These are phyloP conservation scores for Nerophis ophidion DNA, from an alignment of 2,113 vertebrate species.

Conservation along the genomic window DNA sequence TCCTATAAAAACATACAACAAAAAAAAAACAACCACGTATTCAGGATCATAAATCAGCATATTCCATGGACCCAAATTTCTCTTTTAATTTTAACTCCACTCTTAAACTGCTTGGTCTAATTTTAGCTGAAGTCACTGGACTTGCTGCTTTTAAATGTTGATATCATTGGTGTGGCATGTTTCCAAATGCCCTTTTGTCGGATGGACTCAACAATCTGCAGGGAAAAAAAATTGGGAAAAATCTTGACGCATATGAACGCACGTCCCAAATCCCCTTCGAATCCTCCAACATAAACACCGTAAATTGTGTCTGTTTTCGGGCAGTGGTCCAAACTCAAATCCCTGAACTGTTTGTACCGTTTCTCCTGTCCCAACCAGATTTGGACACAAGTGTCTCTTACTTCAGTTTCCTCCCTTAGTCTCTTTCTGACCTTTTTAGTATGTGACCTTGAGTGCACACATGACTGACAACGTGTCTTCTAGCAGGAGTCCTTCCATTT, in stretches of 20 bases:
- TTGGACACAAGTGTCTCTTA: slow-evolving; percentile 58
- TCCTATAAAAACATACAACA: background rate
- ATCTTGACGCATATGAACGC: slow-evolving; percentile 52
- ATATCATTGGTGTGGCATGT: background rate
- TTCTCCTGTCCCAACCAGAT: slow-evolving; percentile 65
- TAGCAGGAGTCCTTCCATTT: slow-evolving; percentile 37
- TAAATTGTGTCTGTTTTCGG: slow-evolving; percentile 49
- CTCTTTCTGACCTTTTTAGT: slow-evolving; percentile 16
- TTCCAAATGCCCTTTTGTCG: background rate
- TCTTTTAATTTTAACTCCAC: background rate
- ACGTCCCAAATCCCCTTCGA: slow-evolving; percentile 52
- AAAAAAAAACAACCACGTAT: background rate
- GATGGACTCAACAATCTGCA: slow-evolving; percentile 28
- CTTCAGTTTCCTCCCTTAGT: slow-evolving; percentile 26
- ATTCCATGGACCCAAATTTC: background rate
- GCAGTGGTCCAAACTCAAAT: slow-evolving; percentile 42
- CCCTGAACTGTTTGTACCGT: slow-evolving; percentile 34
- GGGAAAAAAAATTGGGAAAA: slow-evolving; percentile 21
- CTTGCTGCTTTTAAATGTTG: background rate
- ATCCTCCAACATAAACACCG: slow-evolving; percentile 66
- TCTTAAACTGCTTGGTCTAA: background rate
- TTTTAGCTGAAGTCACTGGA: background rate
- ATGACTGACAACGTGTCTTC: slow-evolving; percentile 42
- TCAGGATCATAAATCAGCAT: background rate
- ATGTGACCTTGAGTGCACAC: slow-evolving; percentile 30